phyloP scores from a whole-genome alignment of 2,113 vertebrate species.

The Petrocephalus zakoni region DNA sequence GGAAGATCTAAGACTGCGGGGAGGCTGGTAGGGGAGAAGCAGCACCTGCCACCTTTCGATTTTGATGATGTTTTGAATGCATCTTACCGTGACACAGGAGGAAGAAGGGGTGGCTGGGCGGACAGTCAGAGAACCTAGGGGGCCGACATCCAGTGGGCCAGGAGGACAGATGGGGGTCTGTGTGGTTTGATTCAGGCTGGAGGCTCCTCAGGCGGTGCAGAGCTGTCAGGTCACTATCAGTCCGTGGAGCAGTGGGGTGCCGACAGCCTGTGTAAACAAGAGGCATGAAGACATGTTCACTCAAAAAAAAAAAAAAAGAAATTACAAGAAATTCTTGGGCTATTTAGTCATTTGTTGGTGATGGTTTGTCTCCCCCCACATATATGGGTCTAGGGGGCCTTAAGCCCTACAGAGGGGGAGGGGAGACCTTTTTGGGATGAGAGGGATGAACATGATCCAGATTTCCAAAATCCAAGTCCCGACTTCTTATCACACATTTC shows the following conservation, averaged over 20 bases:
- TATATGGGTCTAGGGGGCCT: slow-evolving; percentile 39
- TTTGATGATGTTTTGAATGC: background rate
- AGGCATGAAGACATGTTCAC: slow-evolving; percentile 51
- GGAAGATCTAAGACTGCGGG: no score
- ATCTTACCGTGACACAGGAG: background rate
- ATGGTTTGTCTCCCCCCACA: slow-evolving; percentile 37
- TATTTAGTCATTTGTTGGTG: slow-evolving; percentile 46
- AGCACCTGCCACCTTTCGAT: slow-evolving; percentile 27
- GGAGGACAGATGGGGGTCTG: slow-evolving; percentile 14
- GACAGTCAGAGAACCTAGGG: background rate
- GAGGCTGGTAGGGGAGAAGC: no score
- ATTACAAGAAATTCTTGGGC: slow-evolving; percentile 52
- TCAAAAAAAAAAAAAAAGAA: slow-evolving; percentile 48
- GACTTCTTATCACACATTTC: background rate
- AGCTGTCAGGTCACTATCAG: slow-evolving; percentile 51
- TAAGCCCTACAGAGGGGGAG: slow-evolving; percentile 16
- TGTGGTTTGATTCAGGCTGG: slow-evolving; percentile 36
- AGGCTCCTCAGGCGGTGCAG: slow-evolving; percentile 47
- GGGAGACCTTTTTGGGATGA: background rate
- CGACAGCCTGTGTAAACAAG: slow-evolving; percentile 58
- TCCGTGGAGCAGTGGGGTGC: slow-evolving; percentile 38
- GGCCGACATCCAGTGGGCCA: background rate
- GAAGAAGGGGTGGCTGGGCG: background rate
- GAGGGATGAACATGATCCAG: slow-evolving; percentile 1
- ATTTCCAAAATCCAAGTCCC: background rate